A percentile compares a stretch with the other conserved stretches of the same genome.
Conservation (phyloP, 2,113 vertebrate species). For the Arvicanthis niloticus region DNA sequence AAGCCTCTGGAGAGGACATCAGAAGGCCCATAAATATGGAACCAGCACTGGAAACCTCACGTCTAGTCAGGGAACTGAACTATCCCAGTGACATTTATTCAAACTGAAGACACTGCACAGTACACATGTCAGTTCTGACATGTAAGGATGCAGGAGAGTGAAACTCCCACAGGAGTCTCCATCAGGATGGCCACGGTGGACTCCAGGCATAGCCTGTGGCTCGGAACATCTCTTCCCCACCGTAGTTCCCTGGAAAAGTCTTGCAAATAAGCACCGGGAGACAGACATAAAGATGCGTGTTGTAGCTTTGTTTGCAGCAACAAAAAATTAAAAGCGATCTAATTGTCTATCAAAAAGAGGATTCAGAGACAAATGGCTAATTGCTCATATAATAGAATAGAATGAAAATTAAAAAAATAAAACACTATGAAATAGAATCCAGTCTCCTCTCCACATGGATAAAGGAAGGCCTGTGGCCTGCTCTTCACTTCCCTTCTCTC, state of each 20-base stretch:
- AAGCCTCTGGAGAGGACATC: constrained; percentile 11
- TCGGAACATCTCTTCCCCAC: not conserved
- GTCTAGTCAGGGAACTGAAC: not conserved
- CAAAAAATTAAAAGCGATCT: constrained; percentile 29
- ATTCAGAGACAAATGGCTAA: not conserved
- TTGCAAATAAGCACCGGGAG: not conserved
- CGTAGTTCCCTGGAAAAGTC: not conserved
- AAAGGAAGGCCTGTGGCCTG: not conserved
- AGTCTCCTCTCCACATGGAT: not conserved
- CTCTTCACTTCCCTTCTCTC: not conserved
- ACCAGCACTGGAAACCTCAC: not conserved
- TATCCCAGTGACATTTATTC: not conserved
- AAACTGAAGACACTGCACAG: not conserved
- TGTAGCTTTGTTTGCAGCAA: not conserved
- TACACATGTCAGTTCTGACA: not conserved
- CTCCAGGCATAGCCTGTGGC: not conserved
- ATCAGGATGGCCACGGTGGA: not conserved
- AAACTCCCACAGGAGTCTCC: not conserved
- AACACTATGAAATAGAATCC: not conserved
- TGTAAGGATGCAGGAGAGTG: not conserved
- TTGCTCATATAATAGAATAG: not conserved
- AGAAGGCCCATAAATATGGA: not conserved
- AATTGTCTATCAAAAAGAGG: not conserved
- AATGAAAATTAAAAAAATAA: not conserved
- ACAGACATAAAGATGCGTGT: not conserved